These are phyloP conservation scores for Muscicapa adusta DNA, from an alignment of 2,113 vertebrate species.

Conservation along the genomic window DNA sequence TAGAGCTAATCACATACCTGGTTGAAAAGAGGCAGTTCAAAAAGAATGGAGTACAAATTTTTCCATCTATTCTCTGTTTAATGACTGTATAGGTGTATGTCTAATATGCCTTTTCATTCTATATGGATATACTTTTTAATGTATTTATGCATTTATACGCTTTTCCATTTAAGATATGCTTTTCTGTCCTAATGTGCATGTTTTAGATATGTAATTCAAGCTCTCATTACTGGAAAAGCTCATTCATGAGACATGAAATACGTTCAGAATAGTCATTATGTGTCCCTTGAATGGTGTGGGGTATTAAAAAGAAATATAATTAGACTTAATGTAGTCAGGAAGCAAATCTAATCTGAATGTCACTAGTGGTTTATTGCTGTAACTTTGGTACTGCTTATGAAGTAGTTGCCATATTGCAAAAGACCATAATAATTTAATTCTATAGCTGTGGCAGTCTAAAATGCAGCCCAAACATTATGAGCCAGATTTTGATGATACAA, in stretches of 20 bases:
- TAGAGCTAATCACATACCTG: not conserved
- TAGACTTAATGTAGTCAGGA: constrained; percentile 43
- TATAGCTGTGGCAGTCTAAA: not conserved
- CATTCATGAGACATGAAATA: constrained; percentile 1
- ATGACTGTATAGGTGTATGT: not conserved
- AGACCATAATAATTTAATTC: constrained; percentile 9
- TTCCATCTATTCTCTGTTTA: not conserved
- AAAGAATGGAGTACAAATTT: not conserved
- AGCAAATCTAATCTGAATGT: constrained; percentile 43
- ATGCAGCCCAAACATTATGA: not conserved
- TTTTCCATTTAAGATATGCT: not conserved
- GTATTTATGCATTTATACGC: not conserved
- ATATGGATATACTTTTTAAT: not conserved
- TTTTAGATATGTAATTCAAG: constrained; percentile 55
- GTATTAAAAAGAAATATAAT: constrained; percentile 51
- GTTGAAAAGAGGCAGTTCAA: not conserved
- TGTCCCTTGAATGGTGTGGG: constrained; percentile 23
- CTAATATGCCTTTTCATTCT: not conserved
- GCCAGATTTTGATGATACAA: not conserved
- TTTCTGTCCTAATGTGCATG: constrained; percentile 3
- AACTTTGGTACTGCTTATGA: constrained; percentile 24
- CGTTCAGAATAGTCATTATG: constrained; percentile 13
- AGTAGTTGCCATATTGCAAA: constrained; percentile 20
- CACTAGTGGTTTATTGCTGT: constrained; percentile 40
- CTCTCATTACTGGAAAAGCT: constrained; percentile 9